Base-by-base conservation (phyloP, 1,140 invertebrate genomes). In the Trichomalopsis sarcophagae region DNA sequence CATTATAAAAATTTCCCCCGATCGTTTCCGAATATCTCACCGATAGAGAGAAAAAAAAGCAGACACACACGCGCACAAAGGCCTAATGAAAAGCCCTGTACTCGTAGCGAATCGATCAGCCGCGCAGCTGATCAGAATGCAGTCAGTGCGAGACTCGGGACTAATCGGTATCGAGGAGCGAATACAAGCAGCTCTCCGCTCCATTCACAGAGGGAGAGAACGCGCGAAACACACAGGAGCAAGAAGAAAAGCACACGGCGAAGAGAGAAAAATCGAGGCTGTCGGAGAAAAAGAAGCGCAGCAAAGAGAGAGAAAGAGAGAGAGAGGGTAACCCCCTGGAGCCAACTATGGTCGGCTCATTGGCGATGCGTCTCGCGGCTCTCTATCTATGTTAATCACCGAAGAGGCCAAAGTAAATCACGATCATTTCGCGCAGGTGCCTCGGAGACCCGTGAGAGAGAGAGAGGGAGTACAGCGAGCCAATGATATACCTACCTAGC, bases 381-480 rank as follows among this genome's bases (percentile, higher is more conserved):
- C 87, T 88, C 88, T 89, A 89, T 89, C 88, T 89, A 89, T 89
- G 89, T 89, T 89, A 89, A 89, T 89, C 89, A 89, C 88, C 85
- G 69, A 40, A 27, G 78, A 84, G 89, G 78, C 75, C 83, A 78
- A 84, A 84, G 88, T 89, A 87, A 89, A 89, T 89, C 89, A 89
- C 88, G 88, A 89, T 89, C 68, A 55, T 82, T 81, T 82, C 84
- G 87, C 85, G 82, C 88, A 88, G 88, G 87, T 89, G 87, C 86
- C 85, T 81, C 84, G 74, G 84, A 81, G 79, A 81, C 79, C 69
- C 17, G 7, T 21, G 40, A 75, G 33, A 21, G 73, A 40, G 69
- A 71, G 69, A 27, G 33, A 36, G 33, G 33, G 3, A 36, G 33
- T 36, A 36, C 33, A 30, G 27, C 23, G 11, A n/a, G 21, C 55